Evolutionary conservation across 2,113 vertebrate species (phyloP), one percentile per base, ranked within the genome.

Genomic region (Nematolebias whitei): DNA sequence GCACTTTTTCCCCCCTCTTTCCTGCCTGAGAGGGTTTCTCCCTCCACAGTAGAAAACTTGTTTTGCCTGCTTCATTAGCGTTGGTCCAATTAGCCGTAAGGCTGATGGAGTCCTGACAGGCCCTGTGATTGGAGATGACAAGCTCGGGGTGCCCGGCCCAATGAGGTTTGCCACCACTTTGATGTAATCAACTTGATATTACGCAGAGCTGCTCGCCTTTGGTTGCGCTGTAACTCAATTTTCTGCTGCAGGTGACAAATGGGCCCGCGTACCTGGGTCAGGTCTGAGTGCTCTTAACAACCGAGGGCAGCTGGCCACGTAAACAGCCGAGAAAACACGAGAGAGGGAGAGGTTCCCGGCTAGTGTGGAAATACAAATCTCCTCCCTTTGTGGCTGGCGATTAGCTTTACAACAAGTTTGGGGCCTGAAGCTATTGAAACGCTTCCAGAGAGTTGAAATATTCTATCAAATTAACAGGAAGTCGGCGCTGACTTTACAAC

Each of bases 161-260:
- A 98, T 96, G 96, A 97, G 97, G 95, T 98, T 98, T 96, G 95
- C 93, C 94, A 95, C 95, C 96, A 95, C 96, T 97, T 97, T 98
- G 96, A 99, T 98, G 95, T 98, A 98, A 98, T 98, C 95, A 97
- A 96, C 93, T 96, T 98, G 95, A 97, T 98, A 98, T 97, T 98
- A 98, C 95, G 95, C 96, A 95, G 95, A 96, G 95, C 94, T 93
- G 94, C 94, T 95, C 94, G 95, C 95, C 96, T 96, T 96, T 95
- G 95, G 93, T 97, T 95, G 95, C 94, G 94, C 94, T 94, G 95
- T 98, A 99, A 99, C 96, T 96, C 95, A 95, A 98, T 98, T 97
- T 97, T 94, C 94, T 93, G 92, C 95, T 96, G 95, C 95, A 96
- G 95, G 95, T 98, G 96, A 99, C 95, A 98, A 97, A 98, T 97